phyloP scores from a whole-genome alignment of 2,113 vertebrate genomes.

The Sturnira hondurensis region DNA sequence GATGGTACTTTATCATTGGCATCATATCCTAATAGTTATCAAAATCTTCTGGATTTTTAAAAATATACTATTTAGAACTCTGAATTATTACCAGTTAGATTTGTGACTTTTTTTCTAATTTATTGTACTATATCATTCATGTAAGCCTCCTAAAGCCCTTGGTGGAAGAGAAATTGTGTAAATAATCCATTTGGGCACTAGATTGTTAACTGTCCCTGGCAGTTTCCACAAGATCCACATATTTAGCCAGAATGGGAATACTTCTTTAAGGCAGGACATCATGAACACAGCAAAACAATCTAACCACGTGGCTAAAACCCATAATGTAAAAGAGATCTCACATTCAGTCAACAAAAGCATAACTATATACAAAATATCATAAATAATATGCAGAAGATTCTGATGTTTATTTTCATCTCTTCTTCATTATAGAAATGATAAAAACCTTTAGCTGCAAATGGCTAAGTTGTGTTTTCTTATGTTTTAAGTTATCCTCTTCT shows the following conservation, averaged over 20 bases:
- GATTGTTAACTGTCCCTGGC: not conserved
- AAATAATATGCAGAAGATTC: not conserved
- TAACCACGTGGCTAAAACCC: not conserved
- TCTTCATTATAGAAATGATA: conserved; percentile 1
- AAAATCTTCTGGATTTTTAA: conserved; percentile 17
- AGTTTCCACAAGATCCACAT: not conserved
- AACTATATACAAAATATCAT: not conserved
- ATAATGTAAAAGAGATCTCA: not conserved
- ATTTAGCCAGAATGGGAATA: not conserved
- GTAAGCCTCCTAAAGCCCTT: not conserved
- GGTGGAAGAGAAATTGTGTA: not conserved
- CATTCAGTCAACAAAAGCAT: not conserved
- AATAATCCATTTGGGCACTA: not conserved
- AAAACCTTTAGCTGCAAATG: not conserved
- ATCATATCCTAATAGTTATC: not conserved
- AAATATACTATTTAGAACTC: not conserved
- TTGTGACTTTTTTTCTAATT: not conserved
- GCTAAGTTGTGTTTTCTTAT: not conserved
- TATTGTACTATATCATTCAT: not conserved
- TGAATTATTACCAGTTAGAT: not conserved
- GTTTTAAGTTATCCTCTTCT: not conserved
- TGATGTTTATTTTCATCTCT: not conserved
- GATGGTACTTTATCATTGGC: not conserved
- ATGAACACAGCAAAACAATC: not conserved
- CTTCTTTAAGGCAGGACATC: not conserved